phyloP scores from a whole-genome alignment of 2,797 vertebrate genomes.

The Fistularia tabacaria region DNA sequence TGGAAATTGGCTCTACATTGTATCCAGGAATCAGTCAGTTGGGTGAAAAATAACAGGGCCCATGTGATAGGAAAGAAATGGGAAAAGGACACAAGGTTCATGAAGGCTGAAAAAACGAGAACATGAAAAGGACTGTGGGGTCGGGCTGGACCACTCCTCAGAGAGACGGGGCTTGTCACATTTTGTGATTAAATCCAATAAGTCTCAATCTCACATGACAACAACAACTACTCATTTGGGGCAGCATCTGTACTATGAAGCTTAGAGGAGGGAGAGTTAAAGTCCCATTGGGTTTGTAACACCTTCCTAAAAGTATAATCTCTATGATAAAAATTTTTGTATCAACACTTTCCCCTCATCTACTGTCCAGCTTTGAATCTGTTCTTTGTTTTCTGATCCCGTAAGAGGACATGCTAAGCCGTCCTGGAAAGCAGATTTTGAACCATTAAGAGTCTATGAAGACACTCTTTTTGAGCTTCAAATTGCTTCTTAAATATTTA shows the following conservation, averaged over 20 bases:
- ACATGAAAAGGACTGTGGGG: constrained; percentile 35
- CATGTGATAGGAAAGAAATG: constrained; percentile 58
- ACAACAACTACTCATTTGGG: constrained; percentile 61
- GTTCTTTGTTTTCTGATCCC: constrained; percentile 5
- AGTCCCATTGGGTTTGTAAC: constrained; percentile 49
- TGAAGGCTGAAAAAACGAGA: constrained; percentile 32
- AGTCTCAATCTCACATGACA: constrained; percentile 70
- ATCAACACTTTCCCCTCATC: constrained; percentile 22
- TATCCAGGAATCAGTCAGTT: constrained; percentile 63
- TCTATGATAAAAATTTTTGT: constrained; percentile 34
- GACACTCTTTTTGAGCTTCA: too few relatives aligned
- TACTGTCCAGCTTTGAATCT: constrained; percentile 4
- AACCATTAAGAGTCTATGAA: too few relatives aligned
- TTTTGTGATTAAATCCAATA: constrained; percentile 72
- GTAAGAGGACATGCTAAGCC: neutral
- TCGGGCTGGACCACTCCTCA: constrained; percentile 12
- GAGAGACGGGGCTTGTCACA: constrained; percentile 48
- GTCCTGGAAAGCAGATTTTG: too few relatives aligned
- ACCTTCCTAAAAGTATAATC: constrained; percentile 41
- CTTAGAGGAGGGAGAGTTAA: constrained; percentile 37
- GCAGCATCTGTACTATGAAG: constrained; percentile 50
- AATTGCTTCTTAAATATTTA: too few relatives aligned
- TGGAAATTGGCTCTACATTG: constrained; percentile 56
- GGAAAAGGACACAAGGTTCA: constrained; percentile 53
- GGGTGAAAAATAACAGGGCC: constrained; percentile 60